phyloP scores from a whole-genome alignment of 2,888 invertebrate species.

The Andricus curvator region DNA sequence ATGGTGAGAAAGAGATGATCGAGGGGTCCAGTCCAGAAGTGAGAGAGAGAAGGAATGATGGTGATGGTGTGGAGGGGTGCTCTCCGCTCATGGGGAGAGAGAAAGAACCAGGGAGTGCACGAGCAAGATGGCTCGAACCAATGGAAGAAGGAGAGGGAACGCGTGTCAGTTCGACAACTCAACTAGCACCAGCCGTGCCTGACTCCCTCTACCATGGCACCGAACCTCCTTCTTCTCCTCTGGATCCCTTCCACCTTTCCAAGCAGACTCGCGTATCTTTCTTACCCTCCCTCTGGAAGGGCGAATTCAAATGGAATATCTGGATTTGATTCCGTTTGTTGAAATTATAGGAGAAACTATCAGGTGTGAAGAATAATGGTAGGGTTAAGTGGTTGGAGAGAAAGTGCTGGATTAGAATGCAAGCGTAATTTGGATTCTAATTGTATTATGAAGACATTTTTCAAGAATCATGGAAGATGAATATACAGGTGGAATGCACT shows the following conservation, averaged over 20 bases:
- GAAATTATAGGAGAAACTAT: slow-evolving; percentile 1
- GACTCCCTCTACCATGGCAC: slow-evolving; percentile 60
- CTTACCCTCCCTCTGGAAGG: slow-evolving; percentile 45
- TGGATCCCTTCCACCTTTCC: slow-evolving; percentile 38
- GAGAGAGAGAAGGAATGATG: slow-evolving; percentile 42
- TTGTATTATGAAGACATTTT: no score
- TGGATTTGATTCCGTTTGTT: slow-evolving; percentile 1
- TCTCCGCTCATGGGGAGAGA: slow-evolving; percentile 57
- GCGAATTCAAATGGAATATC: slow-evolving; percentile 23
- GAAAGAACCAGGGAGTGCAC: slow-evolving; percentile 54
- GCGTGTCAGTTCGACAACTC: slow-evolving; percentile 79
- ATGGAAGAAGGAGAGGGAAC: slow-evolving; percentile 61
- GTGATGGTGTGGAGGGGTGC: slow-evolving; percentile 49
- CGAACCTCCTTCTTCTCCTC: slow-evolving; percentile 53
- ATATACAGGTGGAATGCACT: no score
- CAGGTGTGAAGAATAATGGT: not conserved
- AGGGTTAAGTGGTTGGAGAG: not conserved
- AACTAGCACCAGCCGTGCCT: slow-evolving; percentile 76
- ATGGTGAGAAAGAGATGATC: slow-evolving; percentile 44
- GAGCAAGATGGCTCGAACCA: slow-evolving; percentile 47
- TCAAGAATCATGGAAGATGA: no score
- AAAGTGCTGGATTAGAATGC: not conserved
- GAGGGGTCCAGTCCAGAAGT: slow-evolving; percentile 38
- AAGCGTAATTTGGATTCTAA: no score
- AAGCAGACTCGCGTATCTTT: slow-evolving; percentile 43